Conservation (phyloP, 2,797 vertebrate genomes). For the Craterocephalus amniculus region DNA sequence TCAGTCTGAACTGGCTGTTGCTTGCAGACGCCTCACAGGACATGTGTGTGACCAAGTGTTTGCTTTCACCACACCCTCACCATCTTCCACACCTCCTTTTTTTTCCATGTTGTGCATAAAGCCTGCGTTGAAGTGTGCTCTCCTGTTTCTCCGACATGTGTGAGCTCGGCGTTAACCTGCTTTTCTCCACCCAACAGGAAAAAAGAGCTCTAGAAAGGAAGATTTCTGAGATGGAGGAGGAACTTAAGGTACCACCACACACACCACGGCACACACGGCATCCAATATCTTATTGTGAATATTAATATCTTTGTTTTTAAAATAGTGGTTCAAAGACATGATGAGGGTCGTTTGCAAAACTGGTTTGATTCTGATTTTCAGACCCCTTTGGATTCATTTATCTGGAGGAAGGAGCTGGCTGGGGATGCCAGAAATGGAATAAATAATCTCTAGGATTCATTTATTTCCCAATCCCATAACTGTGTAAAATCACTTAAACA, state of each 20-base stretch:
- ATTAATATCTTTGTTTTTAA: too few species aligned
- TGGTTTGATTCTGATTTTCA: too few species aligned
- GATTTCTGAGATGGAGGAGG: slow-evolving; percentile 99
- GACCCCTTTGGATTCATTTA: too few species aligned
- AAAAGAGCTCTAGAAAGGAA: slow-evolving; percentile 99
- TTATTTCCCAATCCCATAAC: too few species aligned
- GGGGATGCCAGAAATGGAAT: too few species aligned
- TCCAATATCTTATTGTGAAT: too few species aligned
- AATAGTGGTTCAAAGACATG: too few species aligned
- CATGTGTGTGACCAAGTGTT: slow-evolving; percentile 54
- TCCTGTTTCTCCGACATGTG: background rate
- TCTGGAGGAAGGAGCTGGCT: too few species aligned
- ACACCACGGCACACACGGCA: background rate
- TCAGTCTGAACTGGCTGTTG: slow-evolving; percentile 53
- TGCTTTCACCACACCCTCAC: slow-evolving; percentile 44
- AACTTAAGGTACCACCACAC: slow-evolving; percentile 90
- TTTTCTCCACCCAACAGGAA: slow-evolving; percentile 82
- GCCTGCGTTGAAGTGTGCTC: slow-evolving; percentile 13
- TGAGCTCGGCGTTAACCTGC: slow-evolving; percentile 10
- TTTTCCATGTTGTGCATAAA: slow-evolving; percentile 13
- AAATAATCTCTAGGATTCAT: too few species aligned
- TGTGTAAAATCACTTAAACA: too few species aligned
- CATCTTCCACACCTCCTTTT: slow-evolving; percentile 22
- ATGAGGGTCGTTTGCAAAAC: too few species aligned
- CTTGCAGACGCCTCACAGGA: slow-evolving; percentile 67